These are phyloP conservation scores for Muricea muricata DNA, from an alignment of 92 coral and sea anemone genomes.

Conservation along the genomic window DNA sequence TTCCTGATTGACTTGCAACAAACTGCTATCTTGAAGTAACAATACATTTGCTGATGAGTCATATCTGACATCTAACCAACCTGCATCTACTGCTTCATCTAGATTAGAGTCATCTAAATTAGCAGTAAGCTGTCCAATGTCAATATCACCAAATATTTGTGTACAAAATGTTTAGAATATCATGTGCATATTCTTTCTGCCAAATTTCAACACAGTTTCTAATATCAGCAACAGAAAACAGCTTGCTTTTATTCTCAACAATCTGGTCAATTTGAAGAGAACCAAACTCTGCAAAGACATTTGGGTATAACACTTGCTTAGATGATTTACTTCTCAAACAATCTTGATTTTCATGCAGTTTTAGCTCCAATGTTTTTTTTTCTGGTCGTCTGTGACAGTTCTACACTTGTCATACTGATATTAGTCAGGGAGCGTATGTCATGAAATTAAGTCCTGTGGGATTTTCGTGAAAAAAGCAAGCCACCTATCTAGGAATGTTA, in stretches of 20 bases:
- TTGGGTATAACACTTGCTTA: constrained; percentile 34
- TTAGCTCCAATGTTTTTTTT: neutral
- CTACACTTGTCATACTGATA: neutral
- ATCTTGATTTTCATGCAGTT: neutral
- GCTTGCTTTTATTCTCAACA: neutral
- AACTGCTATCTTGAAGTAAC: neutral
- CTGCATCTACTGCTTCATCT: constrained; percentile 40
- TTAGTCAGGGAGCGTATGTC: no score
- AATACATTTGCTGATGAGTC: constrained; percentile 24
- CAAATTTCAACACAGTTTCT: constrained; percentile 59
- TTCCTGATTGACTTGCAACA: neutral
- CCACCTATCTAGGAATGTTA: no score
- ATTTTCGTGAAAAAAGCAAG: no score
- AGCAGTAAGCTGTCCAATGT: neutral
- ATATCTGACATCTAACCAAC: constrained; percentile 57
- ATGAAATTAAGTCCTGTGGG: no score
- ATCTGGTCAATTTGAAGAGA: neutral
- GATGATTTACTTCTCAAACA: neutral
- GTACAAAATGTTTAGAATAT: constrained; percentile 34
- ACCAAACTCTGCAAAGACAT: neutral
- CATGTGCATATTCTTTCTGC: constrained; percentile 39
- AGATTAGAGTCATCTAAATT: constrained; percentile 29
- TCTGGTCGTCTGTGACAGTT: constrained; percentile 27
- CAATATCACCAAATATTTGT: constrained; percentile 44
- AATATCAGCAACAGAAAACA: constrained; percentile 6